Base-by-base conservation (phyloP, 2,888 invertebrate species). In the Aleiodes leptofemur region DNA sequence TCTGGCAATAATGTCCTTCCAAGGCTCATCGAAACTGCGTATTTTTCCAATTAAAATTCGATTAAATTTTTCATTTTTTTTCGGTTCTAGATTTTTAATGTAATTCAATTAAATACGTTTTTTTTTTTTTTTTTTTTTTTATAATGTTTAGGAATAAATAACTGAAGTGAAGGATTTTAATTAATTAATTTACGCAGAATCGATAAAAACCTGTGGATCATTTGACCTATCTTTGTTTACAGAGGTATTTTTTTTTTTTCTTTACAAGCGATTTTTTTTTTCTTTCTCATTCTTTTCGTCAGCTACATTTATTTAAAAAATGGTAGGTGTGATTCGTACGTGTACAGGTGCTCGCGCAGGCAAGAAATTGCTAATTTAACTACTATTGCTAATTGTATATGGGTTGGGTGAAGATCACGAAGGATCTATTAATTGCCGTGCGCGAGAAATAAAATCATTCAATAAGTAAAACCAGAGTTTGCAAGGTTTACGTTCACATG, bases 1-100 rank as follows among this genome's bases (percentile, higher is more conserved):
- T 86, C 86, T 84, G 85, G 85, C 85, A 86, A 85, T 84, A 85
- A 85, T 85, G 85, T 86, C 85, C 83, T 85, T 84, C 79, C 80
- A 80, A 82, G 81, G 81, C 80, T 78, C 79, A 74, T 80, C 81
- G 82, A 82, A 77, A 82, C 80, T 78, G 80, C 76, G 73, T 72
- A 73, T 56, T 73, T 64, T 43, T 16, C 16, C 43, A 64, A 64
- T 64, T 14, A 64, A 16, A 61, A 8, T 38, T 38, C 4, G 38
- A 3, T 43, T 76, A 69, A 69, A 74, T 57, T 38, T 53, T 55
- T 66, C 51, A 68, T 23, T 34, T 68, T 70, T 70, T 66, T 43
- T 51, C 56, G 43, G n/a, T 59, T 59, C 2, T 23, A 1, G 2
- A 2, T 1, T 48, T 64, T 64, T 72, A 16, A 48, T 53, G 23